These are phyloP conservation scores for Gymnorhina tibicen DNA, from an alignment of 2,113 vertebrate species.

Conservation along the genomic window DNA sequence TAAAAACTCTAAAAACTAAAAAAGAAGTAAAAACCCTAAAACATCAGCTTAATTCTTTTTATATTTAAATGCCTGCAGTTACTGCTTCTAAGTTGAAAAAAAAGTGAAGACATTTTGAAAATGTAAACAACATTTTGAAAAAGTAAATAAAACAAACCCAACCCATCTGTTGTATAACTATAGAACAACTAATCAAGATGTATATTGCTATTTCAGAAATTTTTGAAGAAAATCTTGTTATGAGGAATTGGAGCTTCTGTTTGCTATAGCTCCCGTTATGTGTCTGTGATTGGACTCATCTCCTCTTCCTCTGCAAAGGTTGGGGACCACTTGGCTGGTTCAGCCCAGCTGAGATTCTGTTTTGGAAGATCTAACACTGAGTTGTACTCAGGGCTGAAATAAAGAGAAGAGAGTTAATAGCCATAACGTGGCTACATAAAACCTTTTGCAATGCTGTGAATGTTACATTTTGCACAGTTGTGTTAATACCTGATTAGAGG, in stretches of 20 bases:
- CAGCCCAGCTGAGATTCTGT: background rate
- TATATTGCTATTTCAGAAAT: background rate
- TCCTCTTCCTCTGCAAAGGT: background rate
- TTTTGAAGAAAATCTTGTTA: background rate
- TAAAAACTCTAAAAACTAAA: background rate
- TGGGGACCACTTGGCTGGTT: background rate
- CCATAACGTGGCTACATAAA: background rate
- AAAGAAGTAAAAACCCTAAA: background rate
- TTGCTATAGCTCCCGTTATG: background rate
- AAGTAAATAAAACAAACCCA: background rate
- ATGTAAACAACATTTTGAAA: background rate
- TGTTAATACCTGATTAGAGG: background rate
- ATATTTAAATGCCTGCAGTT: background rate
- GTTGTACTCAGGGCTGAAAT: background rate
- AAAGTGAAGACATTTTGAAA: background rate
- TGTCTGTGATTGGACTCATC: background rate
- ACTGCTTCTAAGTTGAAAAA: background rate
- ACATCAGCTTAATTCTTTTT: background rate
- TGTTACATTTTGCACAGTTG: background rate
- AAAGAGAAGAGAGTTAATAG: background rate
- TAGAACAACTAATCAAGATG: background rate
- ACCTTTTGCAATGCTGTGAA: background rate
- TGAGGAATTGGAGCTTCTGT: rapidly evolving
- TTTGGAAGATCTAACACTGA: background rate
- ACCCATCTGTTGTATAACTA: background rate